Evolutionary conservation across 1,140 invertebrate species (phyloP).

Genomic region (Fopius arisanus): DNA sequence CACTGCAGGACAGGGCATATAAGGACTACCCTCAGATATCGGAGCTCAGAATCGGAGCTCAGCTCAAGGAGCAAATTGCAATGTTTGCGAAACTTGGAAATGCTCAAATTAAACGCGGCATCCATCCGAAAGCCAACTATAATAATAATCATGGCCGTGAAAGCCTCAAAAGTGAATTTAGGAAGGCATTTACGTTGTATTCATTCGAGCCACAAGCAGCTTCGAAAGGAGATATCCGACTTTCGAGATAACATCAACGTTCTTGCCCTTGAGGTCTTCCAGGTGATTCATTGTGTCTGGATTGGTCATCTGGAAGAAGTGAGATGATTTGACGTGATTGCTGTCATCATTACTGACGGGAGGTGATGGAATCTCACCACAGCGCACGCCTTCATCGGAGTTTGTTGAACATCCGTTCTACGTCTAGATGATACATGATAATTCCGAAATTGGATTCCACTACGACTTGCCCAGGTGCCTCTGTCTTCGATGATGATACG

Average conservation of each 20-base stretch:
- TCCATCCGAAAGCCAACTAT: too few species aligned
- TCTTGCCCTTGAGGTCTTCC: constrained; percentile 67
- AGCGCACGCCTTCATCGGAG: constrained; percentile 43
- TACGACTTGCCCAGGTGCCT: constrained; percentile 41
- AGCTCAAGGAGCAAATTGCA: too few species aligned
- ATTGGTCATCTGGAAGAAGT: constrained; percentile 60
- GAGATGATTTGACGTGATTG: not conserved
- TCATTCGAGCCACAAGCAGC: constrained; percentile 67
- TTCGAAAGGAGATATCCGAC: constrained; percentile 68
- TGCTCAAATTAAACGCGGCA: too few species aligned
- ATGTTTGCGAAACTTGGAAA: too few species aligned
- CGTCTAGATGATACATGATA: constrained; percentile 35
- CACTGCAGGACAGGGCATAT: too few species aligned
- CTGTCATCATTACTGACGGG: not conserved
- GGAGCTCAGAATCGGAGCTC: too few species aligned
- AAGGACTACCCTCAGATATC: too few species aligned
- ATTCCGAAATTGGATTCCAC: constrained; percentile 34
- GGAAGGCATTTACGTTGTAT: constrained; percentile 57
- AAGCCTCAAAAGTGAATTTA: not conserved
- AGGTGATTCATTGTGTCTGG: constrained; percentile 69
- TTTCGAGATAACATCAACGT: constrained; percentile 71
- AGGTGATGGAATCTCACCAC: constrained; percentile 40
- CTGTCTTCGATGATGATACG: constrained; percentile 39
- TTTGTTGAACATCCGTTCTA: constrained; percentile 42
- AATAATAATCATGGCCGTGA: too few species aligned